Percentiles rank a stretch among this genome's conserved stretches.
These are phyloP conservation scores for Sinocyclocheilus anophthalmus DNA, from an alignment of 2,113 vertebrate species.

Conservation along the genomic window DNA sequence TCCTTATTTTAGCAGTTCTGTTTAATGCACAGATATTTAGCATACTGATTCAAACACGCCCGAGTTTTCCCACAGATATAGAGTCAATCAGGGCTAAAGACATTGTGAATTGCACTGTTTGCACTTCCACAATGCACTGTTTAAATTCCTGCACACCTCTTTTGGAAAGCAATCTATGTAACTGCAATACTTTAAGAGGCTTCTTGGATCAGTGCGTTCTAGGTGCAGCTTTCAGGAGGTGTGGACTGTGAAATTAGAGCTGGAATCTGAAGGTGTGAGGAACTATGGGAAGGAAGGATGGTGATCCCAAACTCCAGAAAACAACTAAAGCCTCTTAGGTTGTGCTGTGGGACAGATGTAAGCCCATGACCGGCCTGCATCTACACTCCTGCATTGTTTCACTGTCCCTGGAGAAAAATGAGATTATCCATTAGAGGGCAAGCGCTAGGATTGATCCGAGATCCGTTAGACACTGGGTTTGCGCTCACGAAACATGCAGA, in stretches of 20 bases:
- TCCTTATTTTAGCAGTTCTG: neutral
- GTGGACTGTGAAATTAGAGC: conserved; percentile 30
- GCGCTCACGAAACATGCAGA: neutral
- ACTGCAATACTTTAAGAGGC: conserved; percentile 29
- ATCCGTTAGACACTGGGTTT: neutral
- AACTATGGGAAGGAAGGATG: neutral
- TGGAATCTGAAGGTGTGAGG: neutral
- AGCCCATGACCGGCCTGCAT: neutral
- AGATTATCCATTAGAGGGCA: conserved; percentile 34
- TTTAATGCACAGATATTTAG: neutral
- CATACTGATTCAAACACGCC: neutral
- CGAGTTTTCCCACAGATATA: neutral
- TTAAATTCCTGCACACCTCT: neutral
- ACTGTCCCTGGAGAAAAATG: conserved; percentile 9
- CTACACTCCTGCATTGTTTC: neutral
- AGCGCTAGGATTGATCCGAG: neutral
- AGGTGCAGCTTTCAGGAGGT: neutral
- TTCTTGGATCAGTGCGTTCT: conserved; percentile 17
- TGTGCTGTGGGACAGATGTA: conserved; percentile 18
- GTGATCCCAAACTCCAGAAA: conserved; percentile 13
- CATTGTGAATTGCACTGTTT: neutral
- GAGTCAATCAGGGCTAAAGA: neutral
- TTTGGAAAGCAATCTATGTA: conserved; percentile 35
- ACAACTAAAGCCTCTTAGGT: conserved; percentile 29
- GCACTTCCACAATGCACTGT: neutral